These are phyloP conservation scores for Strix aluco DNA, from an alignment of 2,113 vertebrate genomes.

Conservation along the genomic window DNA sequence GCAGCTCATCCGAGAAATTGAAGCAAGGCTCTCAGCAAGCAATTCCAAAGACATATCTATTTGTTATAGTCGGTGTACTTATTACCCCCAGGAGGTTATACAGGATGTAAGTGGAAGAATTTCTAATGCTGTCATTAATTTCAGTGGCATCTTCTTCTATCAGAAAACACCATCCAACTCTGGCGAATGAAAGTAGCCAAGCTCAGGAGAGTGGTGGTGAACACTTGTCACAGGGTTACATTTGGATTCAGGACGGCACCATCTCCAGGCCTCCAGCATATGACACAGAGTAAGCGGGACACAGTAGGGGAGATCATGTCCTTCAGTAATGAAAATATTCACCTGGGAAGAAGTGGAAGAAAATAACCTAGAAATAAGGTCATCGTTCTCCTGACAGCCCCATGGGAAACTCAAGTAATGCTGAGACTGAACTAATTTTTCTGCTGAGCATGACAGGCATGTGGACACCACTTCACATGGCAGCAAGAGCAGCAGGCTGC, in stretches of 20 bases:
- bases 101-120: background rate
- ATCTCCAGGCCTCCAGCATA: background rate
- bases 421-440: slow-evolving; percentile 8
- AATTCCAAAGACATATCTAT: background rate
- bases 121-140: background rate
- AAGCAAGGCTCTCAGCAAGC: background rate
- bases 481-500: background rate
- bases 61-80: background rate
- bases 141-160: background rate
- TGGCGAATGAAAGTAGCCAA: background rate
- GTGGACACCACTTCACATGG: background rate
- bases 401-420: background rate
- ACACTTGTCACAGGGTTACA: background rate
- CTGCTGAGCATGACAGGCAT: background rate
- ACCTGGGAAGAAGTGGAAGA: slow-evolving; percentile 20
- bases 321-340: background rate
- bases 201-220: background rate
- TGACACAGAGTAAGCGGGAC: background rate
- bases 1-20: background rate
- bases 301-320: background rate
- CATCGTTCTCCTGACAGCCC: background rate
- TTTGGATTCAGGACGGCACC: background rate
- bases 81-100: background rate
- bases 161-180: background rate
- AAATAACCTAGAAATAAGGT: slow-evolving; percentile 52